Evolutionary conservation across 2,888 invertebrate species (phyloP).

Genomic region (Agrotis puta): DNA sequence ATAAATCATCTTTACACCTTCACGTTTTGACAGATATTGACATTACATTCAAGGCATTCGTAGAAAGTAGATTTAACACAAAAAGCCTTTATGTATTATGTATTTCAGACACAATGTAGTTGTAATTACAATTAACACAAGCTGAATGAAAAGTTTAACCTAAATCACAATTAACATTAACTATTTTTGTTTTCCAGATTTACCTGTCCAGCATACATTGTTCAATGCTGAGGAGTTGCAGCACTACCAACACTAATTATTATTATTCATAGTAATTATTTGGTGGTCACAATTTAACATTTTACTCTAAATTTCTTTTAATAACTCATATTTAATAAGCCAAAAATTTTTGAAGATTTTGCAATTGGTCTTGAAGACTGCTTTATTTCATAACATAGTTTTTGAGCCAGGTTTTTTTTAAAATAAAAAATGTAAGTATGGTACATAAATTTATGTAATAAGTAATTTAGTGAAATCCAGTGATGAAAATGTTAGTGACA

Average conservation of each 20-base stretch:
- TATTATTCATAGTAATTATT: constrained; percentile 48
- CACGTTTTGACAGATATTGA: constrained; percentile 54
- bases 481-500: constrained; percentile 21
- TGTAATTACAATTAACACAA: constrained; percentile 24
- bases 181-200: constrained; percentile 77
- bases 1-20: constrained; percentile 26
- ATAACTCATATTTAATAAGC: constrained; percentile 41
- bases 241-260: constrained; percentile 74
- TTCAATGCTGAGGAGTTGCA: constrained; percentile 83
- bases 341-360: constrained; percentile 28
- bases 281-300: constrained; percentile 48
- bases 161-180: not conserved
- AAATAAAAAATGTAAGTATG: constrained; percentile 3
- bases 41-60: constrained; percentile 12
- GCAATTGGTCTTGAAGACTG: constrained; percentile 44
- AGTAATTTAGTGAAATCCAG: constrained; percentile 24
- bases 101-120: constrained; percentile 4
- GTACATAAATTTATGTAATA: constrained; percentile 13
- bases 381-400: constrained; percentile 20
- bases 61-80: constrained; percentile 46
- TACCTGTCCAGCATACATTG: constrained; percentile 78
- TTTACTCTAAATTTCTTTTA: constrained; percentile 27
- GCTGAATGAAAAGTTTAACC: not conserved
- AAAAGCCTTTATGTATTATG: not conserved
- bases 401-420: constrained; percentile 9